Evolutionary conservation across 1,140 invertebrate genomes (phyloP).

Genomic region (Neocloeon triangulifer): DNA sequence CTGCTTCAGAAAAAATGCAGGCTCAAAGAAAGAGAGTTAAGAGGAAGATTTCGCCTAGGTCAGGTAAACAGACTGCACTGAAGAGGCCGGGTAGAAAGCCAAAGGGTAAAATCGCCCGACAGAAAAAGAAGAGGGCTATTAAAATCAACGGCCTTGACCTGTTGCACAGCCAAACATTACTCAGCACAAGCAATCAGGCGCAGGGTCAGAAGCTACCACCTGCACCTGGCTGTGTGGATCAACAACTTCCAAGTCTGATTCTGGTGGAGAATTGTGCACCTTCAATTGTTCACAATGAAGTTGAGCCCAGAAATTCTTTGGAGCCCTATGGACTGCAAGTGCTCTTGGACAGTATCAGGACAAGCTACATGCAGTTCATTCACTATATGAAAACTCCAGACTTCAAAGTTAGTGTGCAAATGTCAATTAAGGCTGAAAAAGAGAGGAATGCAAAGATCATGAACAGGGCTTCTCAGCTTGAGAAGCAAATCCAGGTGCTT

Average conservation of each 20-base stretch:
- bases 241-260: slow-evolving; percentile 52
- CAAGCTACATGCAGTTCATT: slow-evolving; percentile 62
- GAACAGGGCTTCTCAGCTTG: slow-evolving; percentile 56
- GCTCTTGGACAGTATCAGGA: slow-evolving; percentile 57
- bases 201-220: slow-evolving; percentile 44
- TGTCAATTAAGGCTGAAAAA: slow-evolving; percentile 62
- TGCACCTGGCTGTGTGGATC: slow-evolving; percentile 72
- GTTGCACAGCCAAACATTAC: slow-evolving; percentile 69
- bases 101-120: slow-evolving; percentile 14
- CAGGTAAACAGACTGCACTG: slow-evolving; percentile 19
- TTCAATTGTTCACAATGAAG: slow-evolving; percentile 45
- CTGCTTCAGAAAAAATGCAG: slow-evolving; percentile 3
- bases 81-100: slow-evolving; percentile 10
- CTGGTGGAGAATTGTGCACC: slow-evolving; percentile 26
- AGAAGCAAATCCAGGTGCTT: slow-evolving; percentile 74
- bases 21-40: slow-evolving; percentile 17
- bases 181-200: slow-evolving; percentile 53
- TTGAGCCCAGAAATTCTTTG: slow-evolving; percentile 47
- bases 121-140: slow-evolving; percentile 34
- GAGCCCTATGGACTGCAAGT: slow-evolving; percentile 68
- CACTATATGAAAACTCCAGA: slow-evolving; percentile 54
- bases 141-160: slow-evolving; percentile 70
- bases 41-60: slow-evolving; percentile 20
- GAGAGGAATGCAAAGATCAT: slow-evolving; percentile 59
- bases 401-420: slow-evolving; percentile 44